Conservation (phyloP, 2,113 vertebrate species). For the Chauna torquata region DNA sequence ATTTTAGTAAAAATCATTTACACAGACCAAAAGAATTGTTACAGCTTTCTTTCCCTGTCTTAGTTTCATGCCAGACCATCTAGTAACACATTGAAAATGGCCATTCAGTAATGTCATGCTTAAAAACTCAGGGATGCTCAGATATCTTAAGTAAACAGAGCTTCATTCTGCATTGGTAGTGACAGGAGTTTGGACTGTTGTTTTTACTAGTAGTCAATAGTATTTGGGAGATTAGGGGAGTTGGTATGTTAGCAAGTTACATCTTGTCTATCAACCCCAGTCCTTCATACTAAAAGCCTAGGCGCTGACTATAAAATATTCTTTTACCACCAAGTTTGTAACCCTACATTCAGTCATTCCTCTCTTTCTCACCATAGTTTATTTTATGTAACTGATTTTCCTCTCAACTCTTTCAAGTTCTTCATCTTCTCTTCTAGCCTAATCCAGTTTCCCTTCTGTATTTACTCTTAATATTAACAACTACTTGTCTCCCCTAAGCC, state of each 20-base stretch:
- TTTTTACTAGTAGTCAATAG: not conserved
- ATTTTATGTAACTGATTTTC: not conserved
- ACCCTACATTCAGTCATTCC: not conserved
- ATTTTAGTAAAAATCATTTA: not conserved
- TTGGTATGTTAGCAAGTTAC: not conserved
- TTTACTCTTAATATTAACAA: not conserved
- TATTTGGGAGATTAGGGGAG: not conserved
- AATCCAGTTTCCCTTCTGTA: not conserved
- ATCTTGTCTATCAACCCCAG: not conserved
- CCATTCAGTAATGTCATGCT: not conserved
- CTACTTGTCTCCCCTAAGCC: not conserved
- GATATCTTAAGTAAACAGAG: not conserved
- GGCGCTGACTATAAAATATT: not conserved
- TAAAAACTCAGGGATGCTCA: not conserved
- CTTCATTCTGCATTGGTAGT: not conserved
- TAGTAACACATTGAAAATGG: not conserved
- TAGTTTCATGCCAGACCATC: not conserved
- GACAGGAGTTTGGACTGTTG: accelerated
- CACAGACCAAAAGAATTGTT: not conserved
- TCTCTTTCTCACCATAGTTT: not conserved
- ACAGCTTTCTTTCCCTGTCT: not conserved
- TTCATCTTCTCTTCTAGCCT: not conserved
- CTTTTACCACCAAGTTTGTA: not conserved
- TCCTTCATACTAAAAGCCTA: not conserved
- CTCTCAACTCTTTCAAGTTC: not conserved